Conservation (phyloP, 2,888 invertebrate species). For the Leucoma salicis region DNA sequence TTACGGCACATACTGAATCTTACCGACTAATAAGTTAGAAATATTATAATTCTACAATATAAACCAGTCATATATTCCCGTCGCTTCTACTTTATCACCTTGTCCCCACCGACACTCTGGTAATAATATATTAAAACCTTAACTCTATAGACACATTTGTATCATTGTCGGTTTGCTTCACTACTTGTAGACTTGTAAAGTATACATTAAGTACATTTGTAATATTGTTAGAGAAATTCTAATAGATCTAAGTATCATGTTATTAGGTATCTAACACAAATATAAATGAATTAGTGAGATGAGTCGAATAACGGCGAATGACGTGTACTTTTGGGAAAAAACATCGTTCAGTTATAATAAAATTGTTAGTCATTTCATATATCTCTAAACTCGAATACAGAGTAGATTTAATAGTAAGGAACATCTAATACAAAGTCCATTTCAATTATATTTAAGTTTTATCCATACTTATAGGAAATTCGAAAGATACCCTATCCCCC, state of each 20-base stretch:
- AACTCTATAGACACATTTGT: slow-evolving; percentile 36
- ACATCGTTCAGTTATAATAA: slow-evolving; percentile 9
- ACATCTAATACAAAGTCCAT: slow-evolving; percentile 29
- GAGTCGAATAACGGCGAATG: slow-evolving; percentile 15
- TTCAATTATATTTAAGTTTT: slow-evolving; percentile 26
- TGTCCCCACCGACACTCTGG: slow-evolving; percentile 38
- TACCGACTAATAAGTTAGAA: slow-evolving; percentile 28
- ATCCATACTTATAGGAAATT: slow-evolving; percentile 42
- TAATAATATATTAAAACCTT: slow-evolving; percentile 31
- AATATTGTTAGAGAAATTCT: slow-evolving; percentile 16
- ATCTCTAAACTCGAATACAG: too few species aligned
- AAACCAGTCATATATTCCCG: slow-evolving; percentile 52
- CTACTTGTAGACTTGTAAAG: slow-evolving; percentile 27
- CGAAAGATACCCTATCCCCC: slow-evolving; percentile 38
- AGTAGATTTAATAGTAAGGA: slow-evolving; percentile 20
- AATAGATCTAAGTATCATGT: not conserved
- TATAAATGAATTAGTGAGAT: slow-evolving; percentile 31
- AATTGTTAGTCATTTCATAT: too few species aligned
- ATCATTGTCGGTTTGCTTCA: slow-evolving; percentile 47
- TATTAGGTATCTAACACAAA: slow-evolving; percentile 39
- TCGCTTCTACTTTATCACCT: slow-evolving; percentile 47
- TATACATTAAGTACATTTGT: slow-evolving; percentile 25
- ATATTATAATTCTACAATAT: slow-evolving; percentile 39
- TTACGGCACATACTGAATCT: slow-evolving; percentile 14
- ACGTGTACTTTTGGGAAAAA: not conserved